Evolutionary conservation across 2,888 invertebrate species (phyloP).

Genomic region (Lycophotia porphyrea): DNA sequence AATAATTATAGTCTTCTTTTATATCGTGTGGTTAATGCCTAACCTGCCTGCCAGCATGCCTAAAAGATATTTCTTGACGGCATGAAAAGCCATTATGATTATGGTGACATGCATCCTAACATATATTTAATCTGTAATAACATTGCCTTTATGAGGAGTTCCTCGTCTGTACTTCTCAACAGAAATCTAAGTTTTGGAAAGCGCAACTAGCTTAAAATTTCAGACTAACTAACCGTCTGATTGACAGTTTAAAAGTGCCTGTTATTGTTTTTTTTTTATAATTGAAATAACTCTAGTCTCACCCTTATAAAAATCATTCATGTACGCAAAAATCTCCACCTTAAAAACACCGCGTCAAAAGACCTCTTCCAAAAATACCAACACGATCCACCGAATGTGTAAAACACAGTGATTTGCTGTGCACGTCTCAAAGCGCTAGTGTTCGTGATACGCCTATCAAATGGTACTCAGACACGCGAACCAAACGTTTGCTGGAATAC

Average conservation of each 20-base stretch:
- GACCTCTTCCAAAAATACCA: constrained; percentile 57
- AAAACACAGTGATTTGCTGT: constrained; percentile 67
- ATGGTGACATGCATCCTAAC: background rate
- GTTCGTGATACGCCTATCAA: constrained; percentile 63
- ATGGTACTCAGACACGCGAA: constrained; percentile 62
- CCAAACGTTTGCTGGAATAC: constrained; percentile 63
- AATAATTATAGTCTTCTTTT: too few species aligned
- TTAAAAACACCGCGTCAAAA: constrained; percentile 26
- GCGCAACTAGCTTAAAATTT: background rate
- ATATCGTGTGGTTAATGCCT: too few species aligned
- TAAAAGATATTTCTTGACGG: too few species aligned
- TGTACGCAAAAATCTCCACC: constrained; percentile 22
- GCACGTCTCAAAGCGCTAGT: constrained; percentile 61
- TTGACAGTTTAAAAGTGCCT: background rate
- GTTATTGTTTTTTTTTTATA: too few species aligned
- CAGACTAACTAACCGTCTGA: background rate
- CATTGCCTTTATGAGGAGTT: background rate
- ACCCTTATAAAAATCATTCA: constrained; percentile 1
- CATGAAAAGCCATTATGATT: too few species aligned
- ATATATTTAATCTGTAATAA: background rate
- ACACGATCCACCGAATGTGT: constrained; percentile 60
- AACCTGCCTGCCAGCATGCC: too few species aligned
- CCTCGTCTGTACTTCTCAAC: background rate
- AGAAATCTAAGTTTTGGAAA: background rate
- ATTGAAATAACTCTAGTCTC: too few species aligned